phyloP scores from a whole-genome alignment of 2,113 vertebrate genomes.

The Muntiacus reevesi region DNA sequence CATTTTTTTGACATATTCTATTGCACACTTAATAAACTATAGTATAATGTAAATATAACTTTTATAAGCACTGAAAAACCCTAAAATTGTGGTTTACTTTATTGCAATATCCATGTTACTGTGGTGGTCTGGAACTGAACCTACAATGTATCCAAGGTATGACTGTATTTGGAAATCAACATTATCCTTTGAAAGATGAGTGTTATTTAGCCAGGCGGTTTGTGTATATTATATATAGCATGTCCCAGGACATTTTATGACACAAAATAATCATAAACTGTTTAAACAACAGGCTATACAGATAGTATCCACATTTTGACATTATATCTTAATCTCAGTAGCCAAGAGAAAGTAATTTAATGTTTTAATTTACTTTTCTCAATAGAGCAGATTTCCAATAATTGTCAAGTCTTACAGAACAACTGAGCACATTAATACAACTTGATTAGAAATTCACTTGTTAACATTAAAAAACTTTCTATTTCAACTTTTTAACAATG shows the following conservation, averaged over 20 bases:
- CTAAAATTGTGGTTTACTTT: background rate
- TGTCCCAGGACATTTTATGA: background rate
- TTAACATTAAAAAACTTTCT: background rate
- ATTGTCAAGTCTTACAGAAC: background rate
- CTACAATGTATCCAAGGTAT: background rate
- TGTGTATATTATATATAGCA: background rate
- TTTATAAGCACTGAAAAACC: background rate
- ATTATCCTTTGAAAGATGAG: background rate
- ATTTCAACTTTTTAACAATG: conserved; percentile 1
- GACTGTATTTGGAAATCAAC: background rate
- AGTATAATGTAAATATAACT: background rate
- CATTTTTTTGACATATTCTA: background rate
- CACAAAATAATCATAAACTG: background rate
- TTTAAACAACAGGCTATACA: background rate
- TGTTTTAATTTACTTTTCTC: background rate
- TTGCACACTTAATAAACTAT: background rate
- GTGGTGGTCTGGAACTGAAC: background rate
- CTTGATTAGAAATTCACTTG: background rate
- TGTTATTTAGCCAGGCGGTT: background rate
- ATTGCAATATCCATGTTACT: background rate
- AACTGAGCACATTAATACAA: background rate
- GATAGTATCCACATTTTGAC: background rate
- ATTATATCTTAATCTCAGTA: background rate
- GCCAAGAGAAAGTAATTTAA: background rate
- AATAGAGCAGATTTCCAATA: background rate